Percentiles rank a stretch among this genome's conserved stretches.
Conservation (phyloP, 2,888 invertebrate species). For the Pediacus dermestoides region DNA sequence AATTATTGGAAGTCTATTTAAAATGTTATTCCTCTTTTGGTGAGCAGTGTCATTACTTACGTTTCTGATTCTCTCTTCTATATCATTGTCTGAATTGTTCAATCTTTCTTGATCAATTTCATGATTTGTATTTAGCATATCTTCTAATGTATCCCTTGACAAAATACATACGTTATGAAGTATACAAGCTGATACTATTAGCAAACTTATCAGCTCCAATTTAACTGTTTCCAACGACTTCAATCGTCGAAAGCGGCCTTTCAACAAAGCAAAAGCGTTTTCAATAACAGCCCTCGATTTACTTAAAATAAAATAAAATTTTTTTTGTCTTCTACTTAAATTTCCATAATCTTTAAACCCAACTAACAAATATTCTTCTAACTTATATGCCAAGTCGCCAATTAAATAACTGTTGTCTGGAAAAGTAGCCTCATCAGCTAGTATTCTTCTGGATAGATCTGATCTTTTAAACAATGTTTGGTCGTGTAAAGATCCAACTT, state of each 20-base stretch:
- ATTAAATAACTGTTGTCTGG: conserved; percentile 14
- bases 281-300: conserved; percentile 24
- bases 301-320: conserved; percentile 20
- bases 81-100: background rate
- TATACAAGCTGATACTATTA: conserved; percentile 23
- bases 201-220: conserved; percentile 21
- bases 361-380: conserved; percentile 13
- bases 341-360: conserved; percentile 20
- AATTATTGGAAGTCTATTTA: background rate
- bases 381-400: conserved; percentile 21
- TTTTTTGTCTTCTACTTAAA: conserved; percentile 18
- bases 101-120: conserved; percentile 2
- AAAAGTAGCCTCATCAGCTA: conserved; percentile 14
- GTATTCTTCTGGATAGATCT: conserved; percentile 18
- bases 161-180: conserved; percentile 26
- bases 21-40: background rate
- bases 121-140: conserved; percentile 6
- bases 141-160: conserved; percentile 11
- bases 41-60: conserved; percentile 1
- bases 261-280: conserved; percentile 26
- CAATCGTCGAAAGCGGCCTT: conserved; percentile 26
- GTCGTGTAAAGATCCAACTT: conserved; percentile 25
- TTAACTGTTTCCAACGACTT: conserved; percentile 22
- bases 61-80: background rate
- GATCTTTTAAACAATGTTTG: conserved; percentile 21